A percentile compares a stretch with the other conserved stretches of the same genome.
Conservation (phyloP, 1,140 invertebrate genomes). For the Tenebrio molitor region DNA sequence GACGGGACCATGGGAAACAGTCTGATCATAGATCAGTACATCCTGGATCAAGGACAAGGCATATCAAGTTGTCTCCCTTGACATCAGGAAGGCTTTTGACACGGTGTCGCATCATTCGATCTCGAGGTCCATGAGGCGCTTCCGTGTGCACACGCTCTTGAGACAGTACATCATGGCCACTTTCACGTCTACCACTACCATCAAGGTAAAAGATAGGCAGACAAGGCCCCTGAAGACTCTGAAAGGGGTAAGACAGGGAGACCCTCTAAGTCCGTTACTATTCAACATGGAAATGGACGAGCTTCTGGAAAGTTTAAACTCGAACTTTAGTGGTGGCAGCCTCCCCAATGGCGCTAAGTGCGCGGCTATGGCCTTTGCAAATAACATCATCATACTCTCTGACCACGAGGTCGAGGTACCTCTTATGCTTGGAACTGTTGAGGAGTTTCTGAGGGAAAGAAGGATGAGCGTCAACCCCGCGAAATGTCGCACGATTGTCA, state of each 20-base stretch:
- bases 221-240: constrained; percentile 55
- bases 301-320: constrained; percentile 27
- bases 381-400: constrained; percentile 64
- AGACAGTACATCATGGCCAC: constrained; percentile 11
- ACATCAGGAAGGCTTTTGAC: constrained; percentile 65
- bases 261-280: constrained; percentile 66
- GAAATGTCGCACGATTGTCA: constrained; percentile 62
- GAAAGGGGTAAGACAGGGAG: constrained; percentile 68
- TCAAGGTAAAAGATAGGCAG: constrained; percentile 39
- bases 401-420: constrained; percentile 42
- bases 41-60: constrained; percentile 59
- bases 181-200: constrained; percentile 45
- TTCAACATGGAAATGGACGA: constrained; percentile 68
- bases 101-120: constrained; percentile 64
- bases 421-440: neutral
- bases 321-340: constrained; percentile 6
- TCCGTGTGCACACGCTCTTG: constrained; percentile 52
- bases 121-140: constrained; percentile 50
- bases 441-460: neutral
- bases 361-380: constrained; percentile 64
- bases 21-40: constrained; percentile 60
- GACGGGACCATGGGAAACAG: constrained; percentile 63
- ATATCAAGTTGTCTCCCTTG: constrained; percentile 60
- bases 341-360: constrained; percentile 34
- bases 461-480: constrained; percentile 52